Evolutionary conservation across 37 sponge, comb jelly and placozoan species (phyloP), one percentile per base, ranked within the genome.

Genomic region (Diacarnus erythraeanus): DNA sequence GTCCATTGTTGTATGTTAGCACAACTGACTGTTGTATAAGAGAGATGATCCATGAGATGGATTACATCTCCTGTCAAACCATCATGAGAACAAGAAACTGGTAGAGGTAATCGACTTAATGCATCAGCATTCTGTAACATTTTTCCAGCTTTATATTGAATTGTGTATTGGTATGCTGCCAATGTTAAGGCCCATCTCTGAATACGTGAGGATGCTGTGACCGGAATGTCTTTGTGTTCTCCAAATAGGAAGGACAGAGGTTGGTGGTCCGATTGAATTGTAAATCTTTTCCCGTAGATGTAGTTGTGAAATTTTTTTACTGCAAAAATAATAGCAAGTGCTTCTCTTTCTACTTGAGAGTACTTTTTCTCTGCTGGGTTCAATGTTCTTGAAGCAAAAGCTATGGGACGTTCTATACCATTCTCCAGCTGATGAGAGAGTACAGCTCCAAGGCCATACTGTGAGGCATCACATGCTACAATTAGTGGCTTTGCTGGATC

Each of bases 401-500:
- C 74, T 34, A 74, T 51, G 1, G 74, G 56, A 22, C 57, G 33
- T 74, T 74, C 74, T 12, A 12, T 17, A 23, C 38, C 2, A 40
- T 71, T 35, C 30, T 30, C 71, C 9, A 38, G 21, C 2, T 38
- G 8, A 31, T 86, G 75, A 10, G 81, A 72, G 20, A 86, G 37
- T 0, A 86, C 81, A 63, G 86, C 86, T 22, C 78, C 78, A 2
- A 85, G 1, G 22, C 79, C 78, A 42, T 78, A 85, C 0, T 59
- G 64, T 26, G 82, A 81, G 40, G 82, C 35, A 67, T 87, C 81
- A 30, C 81, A 87, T 20, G 82, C 44, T 30, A 88, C 30, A 26
- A 82, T 61, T 15, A 88, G 59, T 23, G 83, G 88, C 58, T 31
- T 25, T 20, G 30, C 34, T 15, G 43, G 15, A 34, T 88, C 74